These are phyloP conservation scores for Bombus waltoni DNA, from an alignment of 1,140 invertebrate species.

Conservation along the genomic window DNA sequence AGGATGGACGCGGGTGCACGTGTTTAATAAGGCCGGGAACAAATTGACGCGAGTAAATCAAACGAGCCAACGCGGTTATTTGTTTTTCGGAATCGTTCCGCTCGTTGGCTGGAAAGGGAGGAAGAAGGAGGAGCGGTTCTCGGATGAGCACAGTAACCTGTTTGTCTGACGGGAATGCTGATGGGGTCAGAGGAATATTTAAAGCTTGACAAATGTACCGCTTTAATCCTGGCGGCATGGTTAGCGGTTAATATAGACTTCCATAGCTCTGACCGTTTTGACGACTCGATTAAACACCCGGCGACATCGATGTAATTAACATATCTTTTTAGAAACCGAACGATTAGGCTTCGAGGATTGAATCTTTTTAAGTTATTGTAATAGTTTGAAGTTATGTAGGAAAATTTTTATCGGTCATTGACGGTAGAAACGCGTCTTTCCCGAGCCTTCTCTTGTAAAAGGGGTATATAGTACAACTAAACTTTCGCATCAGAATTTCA, in stretches of 20 bases:
- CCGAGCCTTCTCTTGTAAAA: no score
- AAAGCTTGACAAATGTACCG: neutral
- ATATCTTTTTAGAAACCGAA: neutral
- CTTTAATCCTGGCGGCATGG: neutral
- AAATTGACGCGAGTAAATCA: conserved; percentile 43
- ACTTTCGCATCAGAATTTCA: no score
- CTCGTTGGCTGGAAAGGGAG: neutral
- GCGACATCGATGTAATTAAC: neutral
- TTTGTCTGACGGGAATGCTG: neutral
- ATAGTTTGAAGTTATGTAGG: no score
- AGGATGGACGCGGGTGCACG: neutral
- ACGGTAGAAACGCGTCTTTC: no score
- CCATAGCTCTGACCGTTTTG: neutral
- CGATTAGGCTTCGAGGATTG: neutral
- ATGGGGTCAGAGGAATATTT: neutral
- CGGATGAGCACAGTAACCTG: conserved; percentile 2
- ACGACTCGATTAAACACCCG: neutral
- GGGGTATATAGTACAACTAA: no score
- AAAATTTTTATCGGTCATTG: no score
- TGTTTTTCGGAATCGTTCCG: conserved; percentile 25
- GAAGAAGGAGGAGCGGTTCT: neutral
- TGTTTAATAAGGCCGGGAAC: conserved; percentile 20
- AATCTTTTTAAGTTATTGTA: neutral
- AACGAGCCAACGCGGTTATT: neutral
- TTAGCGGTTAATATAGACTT: neutral